Evolutionary conservation across 2,113 vertebrate species (phyloP).

Genomic region (Ctenodactylus gundi): DNA sequence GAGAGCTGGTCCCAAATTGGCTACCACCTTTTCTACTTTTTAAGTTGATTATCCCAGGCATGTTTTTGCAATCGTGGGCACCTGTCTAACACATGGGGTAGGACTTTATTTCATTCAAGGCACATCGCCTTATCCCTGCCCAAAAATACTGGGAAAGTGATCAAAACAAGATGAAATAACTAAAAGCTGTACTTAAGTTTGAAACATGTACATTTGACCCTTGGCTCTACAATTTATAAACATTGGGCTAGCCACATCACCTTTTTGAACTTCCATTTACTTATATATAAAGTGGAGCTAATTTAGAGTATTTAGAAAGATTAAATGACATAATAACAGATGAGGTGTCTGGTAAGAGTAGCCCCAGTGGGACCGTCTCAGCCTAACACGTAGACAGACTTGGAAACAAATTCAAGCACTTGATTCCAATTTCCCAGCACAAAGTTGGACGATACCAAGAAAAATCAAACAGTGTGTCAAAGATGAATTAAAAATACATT

Average conservation of each 20-base stretch:
- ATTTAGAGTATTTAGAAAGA: background rate
- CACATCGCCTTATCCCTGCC: background rate
- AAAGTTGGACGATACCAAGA: background rate
- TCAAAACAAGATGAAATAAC: background rate
- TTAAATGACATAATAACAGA: background rate
- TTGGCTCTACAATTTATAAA: background rate
- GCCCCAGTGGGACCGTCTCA: background rate
- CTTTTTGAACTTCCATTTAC: background rate
- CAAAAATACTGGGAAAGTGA: background rate
- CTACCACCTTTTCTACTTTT: background rate
- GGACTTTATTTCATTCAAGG: background rate
- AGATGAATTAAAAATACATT: background rate
- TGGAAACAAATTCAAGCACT: background rate
- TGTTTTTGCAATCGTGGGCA: background rate
- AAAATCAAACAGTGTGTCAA: background rate
- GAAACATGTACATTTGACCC: background rate
- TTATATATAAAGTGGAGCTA: background rate
- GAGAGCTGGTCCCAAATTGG: too few relatives aligned
- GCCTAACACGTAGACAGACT: background rate
- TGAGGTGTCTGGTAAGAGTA: background rate
- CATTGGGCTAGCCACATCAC: background rate
- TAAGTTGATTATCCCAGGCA: background rate
- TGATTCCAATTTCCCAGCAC: background rate
- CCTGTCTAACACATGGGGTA: background rate
- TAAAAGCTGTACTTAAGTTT: background rate